These are phyloP conservation scores for Hippasteria phrygiana DNA, from an alignment of 53 echinoderm and acorn worm genomes.

Conservation along the genomic window DNA sequence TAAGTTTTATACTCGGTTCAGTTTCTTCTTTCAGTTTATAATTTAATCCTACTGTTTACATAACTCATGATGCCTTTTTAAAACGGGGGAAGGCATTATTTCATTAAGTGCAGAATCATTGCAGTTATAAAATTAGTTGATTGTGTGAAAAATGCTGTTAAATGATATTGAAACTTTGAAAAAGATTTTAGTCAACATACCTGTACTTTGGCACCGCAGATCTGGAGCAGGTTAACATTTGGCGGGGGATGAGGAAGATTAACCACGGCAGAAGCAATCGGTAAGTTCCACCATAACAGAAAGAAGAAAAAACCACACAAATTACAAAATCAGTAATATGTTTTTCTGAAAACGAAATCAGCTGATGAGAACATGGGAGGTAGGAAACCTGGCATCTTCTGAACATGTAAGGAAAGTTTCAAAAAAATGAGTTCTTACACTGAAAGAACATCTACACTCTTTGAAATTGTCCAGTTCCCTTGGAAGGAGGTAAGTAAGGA, in stretches of 20 bases:
- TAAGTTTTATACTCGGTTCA: no score
- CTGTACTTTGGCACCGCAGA: constrained; percentile 67
- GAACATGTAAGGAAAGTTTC: background rate
- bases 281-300: constrained; percentile 3
- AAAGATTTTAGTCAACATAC: no score
- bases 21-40: no score
- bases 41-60: no score
- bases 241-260: constrained; percentile 4
- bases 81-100: no score
- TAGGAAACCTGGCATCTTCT: background rate
- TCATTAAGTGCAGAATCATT: no score
- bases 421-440: background rate
- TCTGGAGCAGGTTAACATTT: constrained; percentile 23
- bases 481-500: no score
- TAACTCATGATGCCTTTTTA: no score
- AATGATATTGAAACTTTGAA: background rate
- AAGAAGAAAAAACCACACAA: background rate
- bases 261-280: constrained; percentile 1
- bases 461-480: no score
- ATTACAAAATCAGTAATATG: background rate
- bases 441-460: background rate
- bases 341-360: background rate
- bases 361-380: no score
- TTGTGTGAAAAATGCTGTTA: background rate
- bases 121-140: no score